Percentiles rank a stretch among this genome's conserved stretches.
These are phyloP conservation scores for Lagopus leucura DNA, from an alignment of 2,113 vertebrate species.

Conservation along the genomic window DNA sequence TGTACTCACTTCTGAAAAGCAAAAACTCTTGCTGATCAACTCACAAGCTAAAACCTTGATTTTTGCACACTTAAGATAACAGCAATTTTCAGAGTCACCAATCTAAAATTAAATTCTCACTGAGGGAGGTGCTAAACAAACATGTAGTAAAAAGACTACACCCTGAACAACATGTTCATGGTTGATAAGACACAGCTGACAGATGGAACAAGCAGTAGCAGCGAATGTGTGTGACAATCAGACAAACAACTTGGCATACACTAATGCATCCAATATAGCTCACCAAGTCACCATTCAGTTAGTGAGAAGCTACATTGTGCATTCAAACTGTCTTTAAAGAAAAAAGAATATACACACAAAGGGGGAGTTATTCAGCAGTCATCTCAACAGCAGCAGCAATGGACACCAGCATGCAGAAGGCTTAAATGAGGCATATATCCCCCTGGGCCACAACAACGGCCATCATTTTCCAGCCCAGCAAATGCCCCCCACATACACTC, in stretches of 20 bases:
- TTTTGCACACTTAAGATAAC: not conserved
- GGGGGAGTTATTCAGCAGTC: conserved; percentile 39
- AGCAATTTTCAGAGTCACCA: not conserved
- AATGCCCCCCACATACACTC: not conserved
- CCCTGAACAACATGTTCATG: conserved; percentile 24
- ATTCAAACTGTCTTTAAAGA: not conserved
- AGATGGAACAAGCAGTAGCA: conserved; percentile 33
- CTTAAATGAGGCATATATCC: conserved; percentile 5
- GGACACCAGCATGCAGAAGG: conserved; percentile 20
- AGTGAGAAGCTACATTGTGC: conserved; percentile 50
- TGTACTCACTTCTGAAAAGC: not conserved
- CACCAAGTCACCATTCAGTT: conserved; percentile 8
- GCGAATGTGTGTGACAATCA: not conserved
- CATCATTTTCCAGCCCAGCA: not conserved
- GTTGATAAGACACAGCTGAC: conserved; percentile 10
- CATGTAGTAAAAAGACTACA: conserved; percentile 46
- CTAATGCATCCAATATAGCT: conserved; percentile 40
- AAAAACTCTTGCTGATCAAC: not conserved
- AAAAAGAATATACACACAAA: conserved; percentile 15
- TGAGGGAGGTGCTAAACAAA: conserved; percentile 30
- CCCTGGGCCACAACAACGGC: not conserved
- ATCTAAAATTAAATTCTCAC: not conserved
- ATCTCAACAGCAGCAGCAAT: not conserved
- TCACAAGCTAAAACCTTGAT: not conserved
- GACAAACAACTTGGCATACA: conserved; percentile 7